Base-by-base conservation (phyloP, 2,113 vertebrate genomes). In the Agapornis roseicollis region DNA sequence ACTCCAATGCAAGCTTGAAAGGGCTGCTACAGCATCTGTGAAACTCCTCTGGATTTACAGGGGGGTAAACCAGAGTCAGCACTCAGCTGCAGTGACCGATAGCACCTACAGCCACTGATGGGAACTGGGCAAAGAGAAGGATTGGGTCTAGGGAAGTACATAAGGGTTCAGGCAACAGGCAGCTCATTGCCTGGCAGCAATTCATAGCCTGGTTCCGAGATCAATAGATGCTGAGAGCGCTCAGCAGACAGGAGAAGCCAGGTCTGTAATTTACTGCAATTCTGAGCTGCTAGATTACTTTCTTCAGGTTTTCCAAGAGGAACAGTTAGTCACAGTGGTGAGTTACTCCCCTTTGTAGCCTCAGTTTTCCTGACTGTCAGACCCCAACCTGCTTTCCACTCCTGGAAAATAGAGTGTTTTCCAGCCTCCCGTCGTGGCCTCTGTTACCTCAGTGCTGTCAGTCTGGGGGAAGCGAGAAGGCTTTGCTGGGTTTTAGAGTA, bases 241-340 rank as follows among this genome's bases (percentile, higher is more conserved):
- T 92, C 88, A 39, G 88, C 82, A 90, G 83, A 84, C 88, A 92
- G 46, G 41, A 83, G 8, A 56, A 92, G 91, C 66, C 87, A 77
- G 78, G 39, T 33, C 89, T 94, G 93, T 80, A 89, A 94, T 95
- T 96, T 96, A 94, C 94, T 90, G 92, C 90, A 91, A 90, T 95
- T 94, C 92, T 56, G 37, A 93, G 73, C 82, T 50, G 69, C 83
- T 71, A 56, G 52, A 74, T 92, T 73, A 88, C 72, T 93, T 95
- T 90, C 68, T 60, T 64, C 1, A 7, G 41, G 58, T 82, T 91
- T 94, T 70, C 68, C 53, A 85, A 70, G 49, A 90, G 71, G 55
- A 85, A n/a, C 53, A 65, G 55, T 88, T 88, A 91, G 76, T 80
- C 80, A 80, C 52, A 49, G 65, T 4, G 18, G 24, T 37, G 42